Evolutionary conservation across 2,797 vertebrate genomes (phyloP).

Genomic region (Danio aesculapii): DNA sequence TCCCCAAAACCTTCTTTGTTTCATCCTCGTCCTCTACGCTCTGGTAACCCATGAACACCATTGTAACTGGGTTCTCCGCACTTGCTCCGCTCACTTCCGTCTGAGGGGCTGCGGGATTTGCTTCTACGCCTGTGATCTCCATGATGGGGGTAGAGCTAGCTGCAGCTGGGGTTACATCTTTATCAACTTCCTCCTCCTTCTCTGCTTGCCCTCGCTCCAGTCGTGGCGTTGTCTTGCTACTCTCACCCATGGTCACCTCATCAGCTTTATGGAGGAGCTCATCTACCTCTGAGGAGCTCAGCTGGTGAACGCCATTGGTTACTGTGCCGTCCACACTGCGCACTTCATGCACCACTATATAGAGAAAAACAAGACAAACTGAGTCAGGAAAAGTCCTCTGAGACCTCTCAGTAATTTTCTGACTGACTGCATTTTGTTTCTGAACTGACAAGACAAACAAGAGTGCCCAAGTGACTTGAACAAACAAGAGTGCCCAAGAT

Average conservation of each 20-base stretch:
- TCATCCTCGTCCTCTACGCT: slow-evolving; percentile 90
- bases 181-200: slow-evolving; percentile 70
- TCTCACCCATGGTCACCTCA: slow-evolving; percentile 80
- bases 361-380: slow-evolving; percentile 17
- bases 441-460: slow-evolving; percentile 27
- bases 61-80: slow-evolving; percentile 88
- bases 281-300: slow-evolving; percentile 90
- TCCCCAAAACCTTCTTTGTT: slow-evolving; percentile 89
- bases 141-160: slow-evolving; percentile 52
- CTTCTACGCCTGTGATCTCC: slow-evolving; percentile 84
- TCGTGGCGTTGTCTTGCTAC: slow-evolving; percentile 40
- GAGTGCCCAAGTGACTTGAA: too few relatives aligned
- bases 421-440: background rate
- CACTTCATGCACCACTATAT: slow-evolving; percentile 90
- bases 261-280: slow-evolving; percentile 94
- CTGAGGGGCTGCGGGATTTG: slow-evolving; percentile 63
- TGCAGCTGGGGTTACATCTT: slow-evolving; percentile 73
- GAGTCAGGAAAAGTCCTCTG: background rate
- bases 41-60: slow-evolving; percentile 98
- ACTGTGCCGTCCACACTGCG: slow-evolving; percentile 77
- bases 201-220: background rate
- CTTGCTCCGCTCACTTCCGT: slow-evolving; percentile 72
- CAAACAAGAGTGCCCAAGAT: too few relatives aligned
- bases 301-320: slow-evolving; percentile 83
- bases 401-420: background rate